Evolutionary conservation across 2,113 vertebrate species (phyloP).

Genomic region (Micronycteris hirsuta): DNA sequence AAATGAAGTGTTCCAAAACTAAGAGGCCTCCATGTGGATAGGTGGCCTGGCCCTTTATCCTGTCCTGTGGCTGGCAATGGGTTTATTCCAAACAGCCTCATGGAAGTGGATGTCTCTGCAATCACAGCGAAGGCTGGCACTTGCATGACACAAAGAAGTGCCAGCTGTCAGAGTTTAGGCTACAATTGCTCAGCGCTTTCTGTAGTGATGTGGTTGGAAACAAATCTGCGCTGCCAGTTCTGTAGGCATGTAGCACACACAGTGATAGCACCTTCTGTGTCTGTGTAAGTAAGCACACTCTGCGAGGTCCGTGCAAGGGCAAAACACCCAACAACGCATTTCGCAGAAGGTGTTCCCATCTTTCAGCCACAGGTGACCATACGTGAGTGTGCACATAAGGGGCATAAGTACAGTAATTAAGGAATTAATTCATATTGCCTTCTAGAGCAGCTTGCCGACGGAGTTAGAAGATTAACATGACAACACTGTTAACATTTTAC

Average conservation of each 20-base stretch:
- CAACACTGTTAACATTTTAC: not conserved
- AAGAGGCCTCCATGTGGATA: not conserved
- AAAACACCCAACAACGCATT: not conserved
- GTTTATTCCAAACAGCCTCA: not conserved
- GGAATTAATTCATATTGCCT: not conserved
- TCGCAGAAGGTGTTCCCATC: not conserved
- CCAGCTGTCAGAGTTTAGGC: not conserved
- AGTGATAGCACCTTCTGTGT: not conserved
- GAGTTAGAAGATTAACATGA: not conserved
- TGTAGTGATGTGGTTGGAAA: not conserved
- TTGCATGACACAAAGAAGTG: not conserved
- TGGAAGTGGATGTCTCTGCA: no score
- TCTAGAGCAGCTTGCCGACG: conserved; percentile 1
- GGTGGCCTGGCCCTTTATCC: not conserved
- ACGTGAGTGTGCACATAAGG: not conserved
- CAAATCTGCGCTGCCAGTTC: not conserved
- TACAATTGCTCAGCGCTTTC: not conserved
- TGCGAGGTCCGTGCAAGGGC: not conserved
- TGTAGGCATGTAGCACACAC: not conserved
- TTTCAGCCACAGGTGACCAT: not conserved
- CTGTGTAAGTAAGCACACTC: not conserved
- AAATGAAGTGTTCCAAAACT: not conserved
- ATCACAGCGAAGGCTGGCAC: not conserved
- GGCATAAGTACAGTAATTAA: not conserved
- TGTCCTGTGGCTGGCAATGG: not conserved